A percentile compares a stretch with the other conserved stretches of the same genome.
phyloP scores from a whole-genome alignment of 2,888 invertebrate species.

The Leptinotarsa haldemani region DNA sequence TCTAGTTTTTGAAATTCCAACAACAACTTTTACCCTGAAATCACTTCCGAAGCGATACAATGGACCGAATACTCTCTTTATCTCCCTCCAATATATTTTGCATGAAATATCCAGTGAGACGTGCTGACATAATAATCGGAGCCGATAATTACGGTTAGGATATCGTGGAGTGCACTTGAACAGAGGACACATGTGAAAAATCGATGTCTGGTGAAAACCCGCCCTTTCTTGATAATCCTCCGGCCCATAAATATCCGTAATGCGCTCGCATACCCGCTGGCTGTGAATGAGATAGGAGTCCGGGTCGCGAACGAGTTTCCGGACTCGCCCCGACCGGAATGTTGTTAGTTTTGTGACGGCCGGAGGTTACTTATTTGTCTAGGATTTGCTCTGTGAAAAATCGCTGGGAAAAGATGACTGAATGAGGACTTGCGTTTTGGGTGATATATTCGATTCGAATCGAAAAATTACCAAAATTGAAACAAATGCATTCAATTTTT shows the following conservation, averaged over 20 bases:
- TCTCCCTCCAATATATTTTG: background rate
- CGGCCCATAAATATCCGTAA: conserved; percentile 65
- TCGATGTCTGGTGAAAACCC: conserved; percentile 63
- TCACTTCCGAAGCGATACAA: no score
- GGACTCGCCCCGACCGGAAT: conserved; percentile 46
- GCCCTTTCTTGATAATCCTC: conserved; percentile 65
- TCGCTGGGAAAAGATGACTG: conserved; percentile 2
- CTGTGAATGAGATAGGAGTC: conserved; percentile 65
- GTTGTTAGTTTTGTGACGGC: conserved; percentile 35
- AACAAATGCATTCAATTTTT: background rate
- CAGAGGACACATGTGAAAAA: conserved; percentile 63
- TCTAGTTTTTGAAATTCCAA: no score
- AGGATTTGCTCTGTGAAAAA: conserved; percentile 22
- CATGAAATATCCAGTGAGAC: conserved; percentile 32
- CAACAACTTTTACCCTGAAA: no score
- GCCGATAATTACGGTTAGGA: conserved; percentile 40
- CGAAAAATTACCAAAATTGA: background rate
- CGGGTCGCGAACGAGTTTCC: conserved; percentile 46
- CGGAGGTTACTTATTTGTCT: conserved; percentile 25
- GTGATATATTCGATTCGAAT: background rate
- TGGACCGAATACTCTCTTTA: background rate
- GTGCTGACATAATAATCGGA: conserved; percentile 42
- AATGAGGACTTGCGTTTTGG: background rate
- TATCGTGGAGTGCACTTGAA: conserved; percentile 55
- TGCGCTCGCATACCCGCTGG: conserved; percentile 65